phyloP scores from a whole-genome alignment of 2,113 vertebrate species.

The Channa argus region DNA sequence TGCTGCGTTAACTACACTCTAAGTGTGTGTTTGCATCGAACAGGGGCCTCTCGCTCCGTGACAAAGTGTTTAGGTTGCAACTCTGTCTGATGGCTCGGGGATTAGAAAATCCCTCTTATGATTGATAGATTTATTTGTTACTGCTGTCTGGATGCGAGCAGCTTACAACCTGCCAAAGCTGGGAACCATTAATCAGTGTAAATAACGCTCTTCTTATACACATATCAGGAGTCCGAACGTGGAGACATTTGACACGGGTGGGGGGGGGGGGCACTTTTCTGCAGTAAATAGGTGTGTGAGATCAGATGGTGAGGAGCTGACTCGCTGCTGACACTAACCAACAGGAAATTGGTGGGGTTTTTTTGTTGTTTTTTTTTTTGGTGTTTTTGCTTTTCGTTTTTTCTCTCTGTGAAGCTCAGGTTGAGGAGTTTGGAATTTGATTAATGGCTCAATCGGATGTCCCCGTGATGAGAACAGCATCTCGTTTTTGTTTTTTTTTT shows the following conservation, averaged over 20 bases:
- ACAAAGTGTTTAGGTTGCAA: slow-evolving; percentile 82
- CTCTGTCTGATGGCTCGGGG: slow-evolving; percentile 76
- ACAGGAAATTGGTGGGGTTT: slow-evolving; percentile 74
- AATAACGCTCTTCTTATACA: slow-evolving; percentile 78
- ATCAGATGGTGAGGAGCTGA: slow-evolving; percentile 48
- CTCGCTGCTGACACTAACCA: slow-evolving; percentile 63
- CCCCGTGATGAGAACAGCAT: slow-evolving; percentile 26
- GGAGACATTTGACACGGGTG: slow-evolving; percentile 73
- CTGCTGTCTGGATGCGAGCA: slow-evolving; percentile 68
- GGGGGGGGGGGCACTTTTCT: slow-evolving; percentile 54
- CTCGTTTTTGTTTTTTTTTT: not conserved
- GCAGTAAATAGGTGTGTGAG: slow-evolving; percentile 55
- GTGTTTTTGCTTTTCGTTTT: no score
- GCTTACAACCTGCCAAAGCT: slow-evolving; percentile 66
- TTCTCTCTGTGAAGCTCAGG: slow-evolving; percentile 21
- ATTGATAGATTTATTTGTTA: slow-evolving; percentile 87
- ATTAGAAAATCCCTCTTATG: slow-evolving; percentile 78
- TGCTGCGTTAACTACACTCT: slow-evolving; percentile 57
- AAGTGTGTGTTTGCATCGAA: slow-evolving; percentile 56
- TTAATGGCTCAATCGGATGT: slow-evolving; percentile 68
- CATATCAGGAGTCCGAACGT: slow-evolving; percentile 68
- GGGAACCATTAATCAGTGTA: slow-evolving; percentile 83
- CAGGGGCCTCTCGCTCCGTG: slow-evolving; percentile 27
- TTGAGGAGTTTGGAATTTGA: slow-evolving; percentile 66
- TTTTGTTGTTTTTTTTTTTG: slow-evolving; percentile 39